Percentiles rank a stretch among this genome's conserved stretches.
phyloP scores from a whole-genome alignment of 2,113 vertebrate species.

The Chrysochloris asiatica region DNA sequence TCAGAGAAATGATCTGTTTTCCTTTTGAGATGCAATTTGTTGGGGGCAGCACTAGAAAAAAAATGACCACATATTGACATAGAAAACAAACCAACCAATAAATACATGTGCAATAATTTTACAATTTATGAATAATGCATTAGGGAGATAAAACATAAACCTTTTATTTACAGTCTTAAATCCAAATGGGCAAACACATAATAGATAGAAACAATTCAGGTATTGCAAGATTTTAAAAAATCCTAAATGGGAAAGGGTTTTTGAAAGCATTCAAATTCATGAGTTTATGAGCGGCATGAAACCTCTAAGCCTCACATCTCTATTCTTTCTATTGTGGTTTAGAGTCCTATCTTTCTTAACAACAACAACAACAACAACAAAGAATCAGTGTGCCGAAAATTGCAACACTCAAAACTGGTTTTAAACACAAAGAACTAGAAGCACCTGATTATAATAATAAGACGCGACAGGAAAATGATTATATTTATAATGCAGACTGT shows the following conservation, averaged over 20 bases:
- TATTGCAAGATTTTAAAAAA: too few relatives aligned
- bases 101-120: background rate
- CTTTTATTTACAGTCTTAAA: background rate
- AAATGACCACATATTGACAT: background rate
- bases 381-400: background rate
- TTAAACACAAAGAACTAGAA: conserved; percentile 29
- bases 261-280: background rate
- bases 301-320: background rate
- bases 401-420: background rate
- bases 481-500: background rate
- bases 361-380: background rate
- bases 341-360: background rate
- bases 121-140: background rate
- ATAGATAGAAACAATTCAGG: background rate
- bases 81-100: background rate
- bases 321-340: background rate
- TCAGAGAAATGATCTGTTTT: background rate
- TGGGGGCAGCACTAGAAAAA: background rate
- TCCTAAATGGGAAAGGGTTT: background rate
- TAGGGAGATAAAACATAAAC: background rate
- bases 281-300: conserved; percentile 9
- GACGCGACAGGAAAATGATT: background rate
- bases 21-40: conserved; percentile 7
- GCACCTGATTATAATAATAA: background rate
- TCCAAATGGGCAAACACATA: background rate